These are phyloP conservation scores for Tauraco erythrolophus DNA, from an alignment of 2,113 vertebrate species.

Conservation along the genomic window DNA sequence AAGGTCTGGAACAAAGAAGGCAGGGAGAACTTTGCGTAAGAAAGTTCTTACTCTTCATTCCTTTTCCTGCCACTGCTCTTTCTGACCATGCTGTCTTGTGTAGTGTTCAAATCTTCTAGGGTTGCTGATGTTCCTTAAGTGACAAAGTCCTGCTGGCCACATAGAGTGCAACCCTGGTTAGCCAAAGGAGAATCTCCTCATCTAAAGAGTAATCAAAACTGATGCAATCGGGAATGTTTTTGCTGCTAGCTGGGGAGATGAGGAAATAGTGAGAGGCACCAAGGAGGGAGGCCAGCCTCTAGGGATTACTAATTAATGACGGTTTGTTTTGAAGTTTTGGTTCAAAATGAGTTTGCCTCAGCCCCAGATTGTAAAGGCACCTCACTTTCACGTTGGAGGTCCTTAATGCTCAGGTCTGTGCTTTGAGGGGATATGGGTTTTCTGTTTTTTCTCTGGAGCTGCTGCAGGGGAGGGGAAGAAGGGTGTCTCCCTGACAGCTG, in stretches of 20 bases:
- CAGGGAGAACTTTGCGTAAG: neutral
- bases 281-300: neutral
- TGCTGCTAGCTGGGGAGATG: slow-evolving; percentile 6
- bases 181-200: neutral
- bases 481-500: neutral
- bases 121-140: neutral
- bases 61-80: too few species aligned
- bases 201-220: slow-evolving; percentile 39
- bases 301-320: slow-evolving; percentile 38
- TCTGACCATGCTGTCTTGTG: neutral
- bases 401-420: neutral
- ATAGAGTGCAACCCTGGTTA: neutral
- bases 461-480: neutral
- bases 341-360: neutral
- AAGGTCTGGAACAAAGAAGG: neutral
- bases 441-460: neutral
- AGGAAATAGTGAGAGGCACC: slow-evolving; percentile 46
- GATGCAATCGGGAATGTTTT: slow-evolving; percentile 41
- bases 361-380: neutral
- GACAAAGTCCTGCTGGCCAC: neutral
- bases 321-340: neutral
- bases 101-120: neutral
- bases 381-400: neutral
- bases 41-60: too few species aligned
- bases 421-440: neutral